phyloP scores from a whole-genome alignment of 2,888 invertebrate species.

The Ptychoptera albimana region DNA sequence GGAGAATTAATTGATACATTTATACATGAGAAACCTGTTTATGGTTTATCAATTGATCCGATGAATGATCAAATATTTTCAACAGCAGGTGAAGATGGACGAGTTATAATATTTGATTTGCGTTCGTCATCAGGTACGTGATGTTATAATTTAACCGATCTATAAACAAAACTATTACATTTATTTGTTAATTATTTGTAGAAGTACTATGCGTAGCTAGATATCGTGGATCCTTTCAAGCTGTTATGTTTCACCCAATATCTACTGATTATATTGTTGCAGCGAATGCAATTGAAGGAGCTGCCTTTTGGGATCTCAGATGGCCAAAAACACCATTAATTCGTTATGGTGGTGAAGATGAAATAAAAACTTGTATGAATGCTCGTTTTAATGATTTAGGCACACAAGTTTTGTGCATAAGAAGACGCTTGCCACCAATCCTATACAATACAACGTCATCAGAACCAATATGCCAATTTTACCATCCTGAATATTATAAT shows the following conservation, averaged over 20 bases:
- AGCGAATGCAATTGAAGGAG: conserved; percentile 80
- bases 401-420: conserved; percentile 58
- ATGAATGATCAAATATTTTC: conserved; percentile 67
- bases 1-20: conserved; percentile 50
- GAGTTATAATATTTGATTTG: conserved; percentile 69
- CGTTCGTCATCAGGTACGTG: conserved; percentile 18
- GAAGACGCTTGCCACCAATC: conserved; percentile 75
- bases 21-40: conserved; percentile 77
- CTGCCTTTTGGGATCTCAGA: conserved; percentile 78
- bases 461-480: conserved; percentile 67
- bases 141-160: no score
- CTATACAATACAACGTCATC: conserved; percentile 55
- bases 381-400: conserved; percentile 77
- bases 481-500: conserved; percentile 84
- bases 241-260: conserved; percentile 84
- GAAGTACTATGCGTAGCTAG: conserved; percentile 44
- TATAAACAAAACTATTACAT: no score
- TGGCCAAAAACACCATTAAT: conserved; percentile 57
- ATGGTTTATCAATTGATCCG: conserved; percentile 77
- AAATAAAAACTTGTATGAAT: conserved; percentile 73
- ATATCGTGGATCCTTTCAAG: conserved; percentile 68
- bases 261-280: conserved; percentile 69
- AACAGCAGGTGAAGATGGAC: conserved; percentile 86
- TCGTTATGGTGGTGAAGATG: conserved; percentile 44
- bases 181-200: conserved; percentile 28